These are phyloP conservation scores for Toxostoma redivivum DNA, from an alignment of 2,113 vertebrate species.

Conservation along the genomic window DNA sequence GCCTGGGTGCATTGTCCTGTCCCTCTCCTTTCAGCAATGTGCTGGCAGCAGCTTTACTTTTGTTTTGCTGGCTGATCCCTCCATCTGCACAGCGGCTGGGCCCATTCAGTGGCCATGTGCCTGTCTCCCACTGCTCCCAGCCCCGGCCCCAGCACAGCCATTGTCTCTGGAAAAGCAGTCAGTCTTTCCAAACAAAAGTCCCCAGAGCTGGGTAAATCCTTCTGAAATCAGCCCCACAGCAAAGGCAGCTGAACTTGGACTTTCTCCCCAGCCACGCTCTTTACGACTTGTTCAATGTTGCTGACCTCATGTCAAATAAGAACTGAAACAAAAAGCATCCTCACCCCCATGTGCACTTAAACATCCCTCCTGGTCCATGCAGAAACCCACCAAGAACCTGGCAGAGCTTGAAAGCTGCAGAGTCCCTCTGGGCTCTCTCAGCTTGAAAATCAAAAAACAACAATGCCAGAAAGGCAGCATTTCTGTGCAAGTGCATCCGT, in stretches of 20 bases:
- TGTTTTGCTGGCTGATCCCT: constrained; percentile 72
- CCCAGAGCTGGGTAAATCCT: constrained; percentile 73
- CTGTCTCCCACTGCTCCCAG: constrained; percentile 1
- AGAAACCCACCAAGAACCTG: background rate
- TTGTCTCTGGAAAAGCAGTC: constrained; percentile 70
- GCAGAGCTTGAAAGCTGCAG: background rate
- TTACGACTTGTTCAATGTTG: constrained; percentile 1
- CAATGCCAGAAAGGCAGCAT: background rate
- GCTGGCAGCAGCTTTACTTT: constrained; percentile 77
- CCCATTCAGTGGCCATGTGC: constrained; percentile 44
- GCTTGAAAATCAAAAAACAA: background rate
- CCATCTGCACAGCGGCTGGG: constrained; percentile 69
- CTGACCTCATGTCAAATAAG: constrained; percentile 49
- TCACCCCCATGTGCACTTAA: background rate
- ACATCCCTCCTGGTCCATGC: background rate
- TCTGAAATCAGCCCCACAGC: constrained; percentile 68
- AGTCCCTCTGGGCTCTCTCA: background rate
- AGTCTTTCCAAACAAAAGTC: constrained; percentile 72
- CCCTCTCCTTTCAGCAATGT: constrained; percentile 68
- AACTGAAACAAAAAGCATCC: background rate
- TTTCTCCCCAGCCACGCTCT: background rate
- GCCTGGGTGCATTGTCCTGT: background rate
- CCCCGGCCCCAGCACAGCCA: constrained; percentile 11
- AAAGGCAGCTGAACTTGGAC: constrained; percentile 66
- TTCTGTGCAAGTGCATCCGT: background rate